Percentiles rank a stretch among this genome's conserved stretches.
Conservation (phyloP, 1,140 invertebrate species). For the Papilio polytes region DNA sequence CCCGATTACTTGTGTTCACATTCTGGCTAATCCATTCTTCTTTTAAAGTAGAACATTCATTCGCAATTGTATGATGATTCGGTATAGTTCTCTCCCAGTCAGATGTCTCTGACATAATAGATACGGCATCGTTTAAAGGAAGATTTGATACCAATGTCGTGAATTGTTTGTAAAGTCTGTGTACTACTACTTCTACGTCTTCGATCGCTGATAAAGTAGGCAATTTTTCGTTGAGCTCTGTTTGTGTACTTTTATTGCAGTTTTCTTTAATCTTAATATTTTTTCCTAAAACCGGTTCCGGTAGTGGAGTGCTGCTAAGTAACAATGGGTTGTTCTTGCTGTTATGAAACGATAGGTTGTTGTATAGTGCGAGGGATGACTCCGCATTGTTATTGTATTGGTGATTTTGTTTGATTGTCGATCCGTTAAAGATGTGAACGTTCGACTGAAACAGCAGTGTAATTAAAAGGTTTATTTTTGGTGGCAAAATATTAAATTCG, state of each 20-base stretch:
- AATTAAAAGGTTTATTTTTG: background rate
- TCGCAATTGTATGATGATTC: background rate
- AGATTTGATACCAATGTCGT: slow-evolving; percentile 45
- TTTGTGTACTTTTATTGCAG: slow-evolving; percentile 58
- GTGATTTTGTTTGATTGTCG: slow-evolving; percentile 14
- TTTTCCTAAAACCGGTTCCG: slow-evolving; percentile 36
- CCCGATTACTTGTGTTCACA: slow-evolving; percentile 23
- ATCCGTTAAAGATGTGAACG: slow-evolving; percentile 11
- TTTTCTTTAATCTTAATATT: slow-evolving; percentile 42
- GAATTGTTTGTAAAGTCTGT: slow-evolving; percentile 54
- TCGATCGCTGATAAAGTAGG: slow-evolving; percentile 48
- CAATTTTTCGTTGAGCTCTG: slow-evolving; percentile 46
- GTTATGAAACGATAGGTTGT: background rate
- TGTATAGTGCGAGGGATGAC: slow-evolving; percentile 7
- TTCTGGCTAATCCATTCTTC: slow-evolving; percentile 23
- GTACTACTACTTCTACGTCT: slow-evolving; percentile 53
- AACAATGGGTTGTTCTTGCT: slow-evolving; percentile 44
- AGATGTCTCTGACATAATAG: slow-evolving; percentile 23
- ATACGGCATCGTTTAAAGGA: slow-evolving; percentile 22
- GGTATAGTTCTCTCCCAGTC: background rate
- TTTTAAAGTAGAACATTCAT: slow-evolving; percentile 11
- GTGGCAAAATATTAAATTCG: background rate
- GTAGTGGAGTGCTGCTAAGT: slow-evolving; percentile 54
- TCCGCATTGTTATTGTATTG: slow-evolving; percentile 13
- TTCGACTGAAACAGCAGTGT: slow-evolving; percentile 47